A percentile compares a stretch with the other conserved stretches of the same genome.
Evolutionary conservation across 2,113 vertebrate genomes (phyloP).

Genomic region (Paralichthys olivaceus): DNA sequence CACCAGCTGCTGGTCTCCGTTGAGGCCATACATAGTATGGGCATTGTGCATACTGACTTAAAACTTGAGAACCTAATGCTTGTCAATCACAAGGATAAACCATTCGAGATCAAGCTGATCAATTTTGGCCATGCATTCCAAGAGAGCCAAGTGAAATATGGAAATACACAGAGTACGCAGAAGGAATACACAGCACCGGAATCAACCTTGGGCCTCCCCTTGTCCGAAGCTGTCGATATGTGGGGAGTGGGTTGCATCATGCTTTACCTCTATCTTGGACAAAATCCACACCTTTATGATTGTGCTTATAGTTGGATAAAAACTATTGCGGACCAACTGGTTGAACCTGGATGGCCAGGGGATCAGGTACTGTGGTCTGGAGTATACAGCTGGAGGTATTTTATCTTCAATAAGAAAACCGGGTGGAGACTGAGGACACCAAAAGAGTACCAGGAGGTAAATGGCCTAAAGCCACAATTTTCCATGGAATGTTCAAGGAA

Average conservation of each 20-base stretch:
- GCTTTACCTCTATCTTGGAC: too few relatives aligned
- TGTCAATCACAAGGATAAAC: too few relatives aligned
- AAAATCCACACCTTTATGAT: too few relatives aligned
- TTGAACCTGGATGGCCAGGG: too few relatives aligned
- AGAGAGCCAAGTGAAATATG: not conserved
- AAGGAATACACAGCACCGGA: slow-evolving; percentile 1
- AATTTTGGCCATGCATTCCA: too few relatives aligned
- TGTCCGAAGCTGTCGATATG: slow-evolving; percentile 3
- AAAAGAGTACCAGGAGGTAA: not conserved
- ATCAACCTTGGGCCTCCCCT: not conserved
- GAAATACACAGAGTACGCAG: fast-evolving
- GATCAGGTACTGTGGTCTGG: not conserved
- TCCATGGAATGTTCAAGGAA: not conserved
- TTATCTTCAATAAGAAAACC: too few relatives aligned
- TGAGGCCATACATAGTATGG: not conserved
- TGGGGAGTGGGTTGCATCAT: not conserved
- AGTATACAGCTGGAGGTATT: not conserved
- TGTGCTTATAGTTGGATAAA: not conserved
- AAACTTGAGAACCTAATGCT: slow-evolving; percentile 10
- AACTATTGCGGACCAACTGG: too few relatives aligned
- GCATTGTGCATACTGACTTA: not conserved
- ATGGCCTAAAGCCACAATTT: not conserved
- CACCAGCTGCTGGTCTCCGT: not conserved
- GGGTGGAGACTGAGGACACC: not conserved
- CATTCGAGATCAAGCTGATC: too few relatives aligned